Evolutionary conservation across 2,888 invertebrate species (phyloP), one percentile per base, ranked within the genome.

Genomic region (Tenthredo notha): DNA sequence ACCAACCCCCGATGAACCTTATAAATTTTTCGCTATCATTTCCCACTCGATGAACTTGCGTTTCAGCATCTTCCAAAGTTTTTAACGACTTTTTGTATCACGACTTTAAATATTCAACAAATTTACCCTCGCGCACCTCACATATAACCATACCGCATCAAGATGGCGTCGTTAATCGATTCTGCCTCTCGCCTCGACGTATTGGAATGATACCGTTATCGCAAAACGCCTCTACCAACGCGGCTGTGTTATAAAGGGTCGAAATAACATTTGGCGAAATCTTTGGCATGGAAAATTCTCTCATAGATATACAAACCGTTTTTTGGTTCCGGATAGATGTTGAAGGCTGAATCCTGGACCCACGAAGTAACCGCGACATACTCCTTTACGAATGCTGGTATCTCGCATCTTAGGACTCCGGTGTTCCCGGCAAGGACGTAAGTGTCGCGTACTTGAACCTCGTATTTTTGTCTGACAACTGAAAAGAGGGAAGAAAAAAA

Each of bases 361-460:
- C 98, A 99, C 84, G 98, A 97, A 50, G 98, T 98, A 87, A 97
- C 96, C 94, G 96, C 96, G 90, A 98, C 97, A 92, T 98, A 97
- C 90, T 98, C 98, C 88, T 96, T 96, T 93, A 98, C 97, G 94
- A 97, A 98, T 89, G 96, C 96, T 70, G 98, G 98, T 91, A 98
- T 97, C 93, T 97, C 96, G 94, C 99, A 99, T 91, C 97, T 96
- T 88, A 98, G 95, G 87, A 98, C 96, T 3, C 98, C 98, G 15
- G 98, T 97, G 94, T 98, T 98, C 84, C 98, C 98, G 85, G 97
- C 95, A 94, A 98, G 97, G 91, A 98, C 98, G 94, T 98, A 98
- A 92, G 98, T 98, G 93, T 98, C 98, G 88, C 97, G 97, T 88
- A 98, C 98, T 94, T 97, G 97, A 78, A 98, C 97, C 89, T 97